Percentiles rank a stretch among this genome's conserved stretches.
These are phyloP conservation scores for Ceratina japonica DNA, from an alignment of 1,140 invertebrate species.

Conservation along the genomic window DNA sequence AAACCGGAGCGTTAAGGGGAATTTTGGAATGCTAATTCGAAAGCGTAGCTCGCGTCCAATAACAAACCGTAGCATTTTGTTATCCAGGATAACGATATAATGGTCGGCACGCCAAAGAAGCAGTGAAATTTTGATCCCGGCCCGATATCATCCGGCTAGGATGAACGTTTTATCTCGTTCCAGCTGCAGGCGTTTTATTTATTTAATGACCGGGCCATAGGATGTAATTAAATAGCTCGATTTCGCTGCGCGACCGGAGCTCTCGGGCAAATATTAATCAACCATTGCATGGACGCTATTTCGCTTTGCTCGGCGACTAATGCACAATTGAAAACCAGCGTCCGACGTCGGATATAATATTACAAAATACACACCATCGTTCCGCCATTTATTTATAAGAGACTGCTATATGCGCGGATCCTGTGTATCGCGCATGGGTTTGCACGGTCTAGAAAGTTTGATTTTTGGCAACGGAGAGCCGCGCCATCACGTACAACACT, in stretches of 20 bases:
- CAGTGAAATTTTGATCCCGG: conserved; percentile 30
- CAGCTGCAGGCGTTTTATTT: conserved; percentile 28
- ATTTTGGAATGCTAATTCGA: conserved; percentile 21
- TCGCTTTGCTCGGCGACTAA: conserved; percentile 26
- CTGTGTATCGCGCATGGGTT: background rate
- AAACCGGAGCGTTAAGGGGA: conserved; percentile 4
- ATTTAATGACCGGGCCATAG: conserved; percentile 38
- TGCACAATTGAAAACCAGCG: conserved; percentile 35
- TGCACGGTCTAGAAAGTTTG: conserved; percentile 52
- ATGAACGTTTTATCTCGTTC: conserved; percentile 37
- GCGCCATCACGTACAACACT: conserved; percentile 35
- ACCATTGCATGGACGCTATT: conserved; percentile 22
- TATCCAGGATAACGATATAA: conserved; percentile 6
- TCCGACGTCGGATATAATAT: conserved; percentile 31
- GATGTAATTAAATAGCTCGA: conserved; percentile 46
- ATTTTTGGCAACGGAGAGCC: conserved; percentile 56
- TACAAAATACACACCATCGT: conserved; percentile 1
- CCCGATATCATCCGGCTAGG: background rate
- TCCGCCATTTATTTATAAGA: conserved; percentile 45
- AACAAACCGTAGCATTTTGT: background rate
- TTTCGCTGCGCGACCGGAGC: conserved; percentile 17
- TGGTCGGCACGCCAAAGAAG: background rate
- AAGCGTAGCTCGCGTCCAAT: background rate
- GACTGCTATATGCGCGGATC: background rate
- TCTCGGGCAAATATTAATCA: conserved; percentile 47